phyloP scores from a whole-genome alignment of 2,797 vertebrate species.

The Smutsia temminckii region DNA sequence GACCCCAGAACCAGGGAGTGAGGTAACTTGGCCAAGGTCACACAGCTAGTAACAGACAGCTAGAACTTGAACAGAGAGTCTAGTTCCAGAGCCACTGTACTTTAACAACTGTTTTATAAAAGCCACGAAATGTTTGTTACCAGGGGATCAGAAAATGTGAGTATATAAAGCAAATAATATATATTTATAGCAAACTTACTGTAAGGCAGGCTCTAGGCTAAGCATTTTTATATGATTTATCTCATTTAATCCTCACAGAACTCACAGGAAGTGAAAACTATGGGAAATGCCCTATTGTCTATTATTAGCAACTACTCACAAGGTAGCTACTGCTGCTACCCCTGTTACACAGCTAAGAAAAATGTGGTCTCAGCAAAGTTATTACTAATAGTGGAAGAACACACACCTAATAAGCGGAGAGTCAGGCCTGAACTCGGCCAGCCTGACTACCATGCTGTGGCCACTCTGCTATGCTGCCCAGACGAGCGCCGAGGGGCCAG shows the following conservation, averaged over 20 bases:
- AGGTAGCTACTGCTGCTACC: not conserved
- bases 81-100: not conserved
- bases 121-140: not conserved
- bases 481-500: not conserved
- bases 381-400: too few species aligned
- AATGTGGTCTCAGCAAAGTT: not conserved
- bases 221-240: not conserved
- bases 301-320: not conserved
- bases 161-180: not conserved
- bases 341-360: not conserved
- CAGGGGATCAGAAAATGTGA: not conserved
- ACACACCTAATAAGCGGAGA: too few species aligned
- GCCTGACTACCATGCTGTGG: not conserved
- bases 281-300: not conserved
- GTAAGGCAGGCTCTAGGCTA: not conserved
- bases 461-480: not conserved
- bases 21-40: not conserved
- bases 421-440: not conserved
- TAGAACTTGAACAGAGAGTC: not conserved
- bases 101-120: not conserved
- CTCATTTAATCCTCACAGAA: not conserved
- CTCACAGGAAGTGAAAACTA: not conserved
- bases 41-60: not conserved
- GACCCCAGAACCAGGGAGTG: not conserved
- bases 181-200: not conserved